Evolutionary conservation across 2,888 invertebrate species (phyloP), one percentile per base, ranked within the genome.

Genomic region (Caenorhabditis plicata): DNA sequence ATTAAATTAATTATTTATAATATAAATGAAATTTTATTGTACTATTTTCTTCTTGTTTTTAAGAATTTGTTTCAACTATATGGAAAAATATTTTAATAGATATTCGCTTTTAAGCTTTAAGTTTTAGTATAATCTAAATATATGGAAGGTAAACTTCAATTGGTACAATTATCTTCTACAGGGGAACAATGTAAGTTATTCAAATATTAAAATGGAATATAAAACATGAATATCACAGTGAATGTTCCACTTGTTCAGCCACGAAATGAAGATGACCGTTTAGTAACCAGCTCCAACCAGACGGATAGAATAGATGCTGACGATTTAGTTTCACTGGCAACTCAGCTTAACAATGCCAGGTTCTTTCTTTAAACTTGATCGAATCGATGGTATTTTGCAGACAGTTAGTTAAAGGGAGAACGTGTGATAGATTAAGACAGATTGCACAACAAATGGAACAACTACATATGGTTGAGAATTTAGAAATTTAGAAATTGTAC

Each of bases 381-480:
- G 13, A 17, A 31, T 11, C 7, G 8, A n/a, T 25, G 23, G 11
- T 9, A 17, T 32, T 9, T 36, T 48, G 4, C 36, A 53, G 71
- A 3, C 64, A 68, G 11, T 33, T 71, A 1, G 71, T 71, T 23
- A 66, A 66, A 47, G 68, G 66, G 31, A 23, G 71, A 36, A 66
- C 71, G 1, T 64, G 68, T 29, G 71, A 71, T 48, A 45, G 71
- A 15, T 47, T 89, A 42, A 85, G 86, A 70, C 83, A 88, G 8
- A 89, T 89, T 56, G 87, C 87, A 2, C 86, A 88, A 57, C 89
- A 90, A 80, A 87, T 89, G 74, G 84, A 85, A 71, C 86, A 86
- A 81, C 82, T 89, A 35, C 87, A 88, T 77, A 50, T 72, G 67
- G 73, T 75, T 17, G 38, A 13, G 8, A 64, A 49, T 17, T 4